These are phyloP conservation scores for Horisme vitalbata DNA, from an alignment of 2,888 invertebrate genomes.

Conservation along the genomic window DNA sequence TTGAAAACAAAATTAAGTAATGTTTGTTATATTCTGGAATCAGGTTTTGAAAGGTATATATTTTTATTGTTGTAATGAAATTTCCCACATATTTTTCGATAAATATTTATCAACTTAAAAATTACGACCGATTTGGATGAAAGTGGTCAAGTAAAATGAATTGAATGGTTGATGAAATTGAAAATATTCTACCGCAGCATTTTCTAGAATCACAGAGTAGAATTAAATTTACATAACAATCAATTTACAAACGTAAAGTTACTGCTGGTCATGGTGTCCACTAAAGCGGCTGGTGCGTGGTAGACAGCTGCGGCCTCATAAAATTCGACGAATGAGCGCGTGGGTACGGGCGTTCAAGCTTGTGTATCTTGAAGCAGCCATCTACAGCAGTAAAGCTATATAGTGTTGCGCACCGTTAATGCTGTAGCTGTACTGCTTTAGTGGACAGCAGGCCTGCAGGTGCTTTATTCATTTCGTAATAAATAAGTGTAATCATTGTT, in stretches of 20 bases:
- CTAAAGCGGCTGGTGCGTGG: slow-evolving; percentile 1
- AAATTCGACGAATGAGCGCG: background rate
- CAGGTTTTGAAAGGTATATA: background rate
- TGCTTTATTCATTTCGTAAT: slow-evolving; percentile 47
- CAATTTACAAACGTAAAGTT: slow-evolving; percentile 33
- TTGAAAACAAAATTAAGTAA: too few species aligned
- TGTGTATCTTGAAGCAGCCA: background rate
- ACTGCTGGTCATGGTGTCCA: slow-evolving; percentile 22
- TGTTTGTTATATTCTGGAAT: too few species aligned
- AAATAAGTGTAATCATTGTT: slow-evolving; percentile 44
- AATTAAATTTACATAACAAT: slow-evolving; percentile 37
- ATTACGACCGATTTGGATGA: slow-evolving; percentile 11
- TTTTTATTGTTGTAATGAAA: background rate
- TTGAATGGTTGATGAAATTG: slow-evolving; percentile 17
- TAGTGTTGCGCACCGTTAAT: background rate
- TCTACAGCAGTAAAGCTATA: background rate
- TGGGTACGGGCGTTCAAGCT: background rate
- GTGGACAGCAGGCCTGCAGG: slow-evolving; percentile 3
- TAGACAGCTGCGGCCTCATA: background rate
- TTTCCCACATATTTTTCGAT: slow-evolving; percentile 17
- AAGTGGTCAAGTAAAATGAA: slow-evolving; percentile 24
- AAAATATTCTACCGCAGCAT: slow-evolving; percentile 5
- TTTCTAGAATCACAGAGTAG: slow-evolving; percentile 22
- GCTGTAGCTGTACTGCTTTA: background rate
- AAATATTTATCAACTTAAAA: slow-evolving; percentile 10